Percentiles rank a stretch among this genome's conserved stretches.
These are phyloP conservation scores for Meriones psammophilus DNA, from an alignment of 2,797 vertebrate species.

Conservation along the genomic window DNA sequence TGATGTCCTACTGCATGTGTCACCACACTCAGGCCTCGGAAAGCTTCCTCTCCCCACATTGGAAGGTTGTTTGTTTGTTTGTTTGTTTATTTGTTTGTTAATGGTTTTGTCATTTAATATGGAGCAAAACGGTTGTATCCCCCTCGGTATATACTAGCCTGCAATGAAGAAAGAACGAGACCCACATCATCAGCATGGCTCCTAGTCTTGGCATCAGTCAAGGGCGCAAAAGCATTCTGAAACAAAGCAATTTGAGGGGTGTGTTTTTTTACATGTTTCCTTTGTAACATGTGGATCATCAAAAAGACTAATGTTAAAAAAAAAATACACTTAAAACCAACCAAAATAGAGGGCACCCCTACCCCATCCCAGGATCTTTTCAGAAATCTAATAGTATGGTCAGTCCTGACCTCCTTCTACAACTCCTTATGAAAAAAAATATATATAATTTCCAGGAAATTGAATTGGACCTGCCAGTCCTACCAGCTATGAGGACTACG, in stretches of 20 bases:
- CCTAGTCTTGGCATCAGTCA: constrained; percentile 99
- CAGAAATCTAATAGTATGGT: not conserved
- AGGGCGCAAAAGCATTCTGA: constrained; percentile 98
- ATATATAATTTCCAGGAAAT: not conserved
- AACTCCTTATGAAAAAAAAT: not conserved
- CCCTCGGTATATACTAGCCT: constrained; percentile 99
- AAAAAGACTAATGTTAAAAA: constrained; percentile 84
- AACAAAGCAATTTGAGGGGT: constrained; percentile 94
- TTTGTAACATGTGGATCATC: constrained; percentile 88
- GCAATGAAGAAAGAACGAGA: constrained; percentile 99
- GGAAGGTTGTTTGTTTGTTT: constrained; percentile 90
- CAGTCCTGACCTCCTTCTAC: constrained; percentile 19
- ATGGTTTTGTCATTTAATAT: constrained; percentile 95
- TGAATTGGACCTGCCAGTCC: not conserved
- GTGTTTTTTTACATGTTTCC: constrained; percentile 90
- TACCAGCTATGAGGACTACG: not conserved
- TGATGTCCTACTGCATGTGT: constrained; percentile 98
- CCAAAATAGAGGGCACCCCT: constrained; percentile 62
- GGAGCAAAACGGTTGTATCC: constrained; percentile 99
- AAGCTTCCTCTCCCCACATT: constrained; percentile 93
- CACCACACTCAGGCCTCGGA: constrained; percentile 97
- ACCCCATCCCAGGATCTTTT: constrained; percentile 66
- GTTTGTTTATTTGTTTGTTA: not conserved
- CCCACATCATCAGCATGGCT: constrained; percentile 98
- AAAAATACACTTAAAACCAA: constrained; percentile 78